A percentile compares a stretch with the other conserved stretches of the same genome.
phyloP scores from a whole-genome alignment of 2,888 invertebrate species.

The Eremobia ochroleuca region DNA sequence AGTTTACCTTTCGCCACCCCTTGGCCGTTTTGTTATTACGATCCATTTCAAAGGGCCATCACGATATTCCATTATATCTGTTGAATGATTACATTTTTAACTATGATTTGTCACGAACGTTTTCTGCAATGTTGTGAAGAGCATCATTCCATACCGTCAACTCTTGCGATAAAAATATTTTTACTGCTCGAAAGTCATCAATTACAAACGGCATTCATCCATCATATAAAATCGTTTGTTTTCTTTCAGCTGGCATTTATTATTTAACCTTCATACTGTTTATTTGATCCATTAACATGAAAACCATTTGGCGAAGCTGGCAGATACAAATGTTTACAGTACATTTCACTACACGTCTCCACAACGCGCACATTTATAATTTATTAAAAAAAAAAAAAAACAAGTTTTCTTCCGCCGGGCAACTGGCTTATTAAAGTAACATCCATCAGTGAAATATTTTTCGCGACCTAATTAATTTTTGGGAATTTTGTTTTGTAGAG shows the following conservation, averaged over 20 bases:
- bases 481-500: constrained; percentile 21
- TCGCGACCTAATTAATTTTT: constrained; percentile 34
- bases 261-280: constrained; percentile 72
- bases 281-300: constrained; percentile 73
- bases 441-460: constrained; percentile 33
- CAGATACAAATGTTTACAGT: constrained; percentile 70
- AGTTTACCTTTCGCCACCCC: constrained; percentile 72
- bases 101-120: constrained; percentile 63
- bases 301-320: constrained; percentile 74
- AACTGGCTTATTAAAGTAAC: constrained; percentile 34
- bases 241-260: constrained; percentile 70
- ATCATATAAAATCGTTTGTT: constrained; percentile 59
- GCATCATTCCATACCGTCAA: constrained; percentile 9
- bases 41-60: constrained; percentile 65
- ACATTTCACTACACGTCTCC: constrained; percentile 64
- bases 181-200: constrained; percentile 26
- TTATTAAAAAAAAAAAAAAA: constrained; percentile 32
- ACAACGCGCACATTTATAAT: constrained; percentile 49
- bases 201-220: constrained; percentile 43
- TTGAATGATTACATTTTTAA: constrained; percentile 58
- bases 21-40: constrained; percentile 58
- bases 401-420: constrained; percentile 31
- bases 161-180: constrained; percentile 40
- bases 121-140: constrained; percentile 22
- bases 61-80: constrained; percentile 58